Evolutionary conservation across 2,113 vertebrate genomes (phyloP).

Genomic region (Pan paniscus): DNA sequence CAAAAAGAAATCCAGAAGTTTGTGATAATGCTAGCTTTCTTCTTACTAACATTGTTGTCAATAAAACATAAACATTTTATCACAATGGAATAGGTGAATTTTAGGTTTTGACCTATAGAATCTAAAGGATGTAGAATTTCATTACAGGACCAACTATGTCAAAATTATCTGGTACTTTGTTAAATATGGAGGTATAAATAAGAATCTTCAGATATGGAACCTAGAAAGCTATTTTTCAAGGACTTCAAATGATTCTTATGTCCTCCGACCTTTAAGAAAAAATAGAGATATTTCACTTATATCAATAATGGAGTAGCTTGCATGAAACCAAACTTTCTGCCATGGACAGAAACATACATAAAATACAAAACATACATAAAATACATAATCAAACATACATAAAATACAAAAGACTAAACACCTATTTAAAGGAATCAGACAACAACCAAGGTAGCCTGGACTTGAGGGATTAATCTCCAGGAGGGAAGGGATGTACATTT

Average conservation of each 20-base stretch:
- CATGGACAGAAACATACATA: not conserved
- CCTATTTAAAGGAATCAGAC: not conserved
- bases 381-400: not conserved
- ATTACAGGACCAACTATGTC: not conserved
- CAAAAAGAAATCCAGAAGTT: not conserved
- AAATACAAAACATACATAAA: constrained; percentile 10
- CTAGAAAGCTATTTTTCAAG: not conserved
- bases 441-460: not conserved
- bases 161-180: not conserved
- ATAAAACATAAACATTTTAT: not conserved
- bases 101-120: not conserved
- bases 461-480: not conserved
- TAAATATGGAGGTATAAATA: not conserved
- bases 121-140: constrained; percentile 22
- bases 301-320: not conserved
- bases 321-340: constrained; percentile 9
- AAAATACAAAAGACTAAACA: not conserved
- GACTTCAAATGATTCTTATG: not conserved
- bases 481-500: not conserved
- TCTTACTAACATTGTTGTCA: not conserved
- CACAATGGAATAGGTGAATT: not conserved
- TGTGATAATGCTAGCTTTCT: not conserved
- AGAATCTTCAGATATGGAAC: not conserved
- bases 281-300: not conserved
- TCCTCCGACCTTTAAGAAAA: not conserved